A percentile compares a stretch with the other conserved stretches of the same genome.
Evolutionary conservation across 1,140 invertebrate species (phyloP).

Genomic region (Caenorhabditis briggsae): DNA sequence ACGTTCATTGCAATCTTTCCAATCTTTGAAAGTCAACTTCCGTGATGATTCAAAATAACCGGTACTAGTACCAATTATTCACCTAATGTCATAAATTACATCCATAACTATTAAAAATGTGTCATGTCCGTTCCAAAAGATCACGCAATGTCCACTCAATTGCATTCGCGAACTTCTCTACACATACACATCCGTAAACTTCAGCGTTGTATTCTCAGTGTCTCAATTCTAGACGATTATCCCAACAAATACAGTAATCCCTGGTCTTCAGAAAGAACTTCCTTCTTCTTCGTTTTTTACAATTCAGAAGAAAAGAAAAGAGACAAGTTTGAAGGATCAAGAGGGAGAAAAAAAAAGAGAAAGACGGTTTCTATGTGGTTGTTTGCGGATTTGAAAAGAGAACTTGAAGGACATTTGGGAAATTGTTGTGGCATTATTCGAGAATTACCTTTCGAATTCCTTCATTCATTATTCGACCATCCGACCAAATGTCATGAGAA

Average conservation of each 20-base stretch:
- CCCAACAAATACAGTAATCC: slow-evolving; percentile 41
- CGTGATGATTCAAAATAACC: no score
- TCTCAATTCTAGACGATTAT: neutral
- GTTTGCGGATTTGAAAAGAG: slow-evolving; percentile 46
- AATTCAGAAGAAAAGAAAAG: slow-evolving; percentile 16
- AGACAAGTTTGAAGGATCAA: slow-evolving; percentile 45
- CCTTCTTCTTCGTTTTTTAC: neutral
- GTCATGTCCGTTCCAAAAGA: slow-evolving; percentile 45
- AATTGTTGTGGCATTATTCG: slow-evolving; percentile 41
- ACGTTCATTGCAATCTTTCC: no score
- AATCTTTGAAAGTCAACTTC: no score
- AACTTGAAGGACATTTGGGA: slow-evolving; percentile 15
- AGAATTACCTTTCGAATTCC: slow-evolving; percentile 68
- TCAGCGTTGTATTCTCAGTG: neutral
- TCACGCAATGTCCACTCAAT: slow-evolving; percentile 44
- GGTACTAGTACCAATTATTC: no score
- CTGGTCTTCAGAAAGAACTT: neutral
- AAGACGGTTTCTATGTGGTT: slow-evolving; percentile 23
- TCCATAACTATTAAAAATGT: slow-evolving; percentile 16
- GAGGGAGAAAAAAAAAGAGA: slow-evolving; percentile 24
- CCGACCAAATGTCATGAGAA: slow-evolving; percentile 72
- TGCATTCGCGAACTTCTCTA: slow-evolving; percentile 8
- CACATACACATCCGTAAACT: slow-evolving; percentile 27
- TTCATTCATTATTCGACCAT: slow-evolving; percentile 70
- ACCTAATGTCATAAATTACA: no score